Base-by-base conservation (phyloP, 2,888 invertebrate species). In the Sminthurides aquaticus region DNA sequence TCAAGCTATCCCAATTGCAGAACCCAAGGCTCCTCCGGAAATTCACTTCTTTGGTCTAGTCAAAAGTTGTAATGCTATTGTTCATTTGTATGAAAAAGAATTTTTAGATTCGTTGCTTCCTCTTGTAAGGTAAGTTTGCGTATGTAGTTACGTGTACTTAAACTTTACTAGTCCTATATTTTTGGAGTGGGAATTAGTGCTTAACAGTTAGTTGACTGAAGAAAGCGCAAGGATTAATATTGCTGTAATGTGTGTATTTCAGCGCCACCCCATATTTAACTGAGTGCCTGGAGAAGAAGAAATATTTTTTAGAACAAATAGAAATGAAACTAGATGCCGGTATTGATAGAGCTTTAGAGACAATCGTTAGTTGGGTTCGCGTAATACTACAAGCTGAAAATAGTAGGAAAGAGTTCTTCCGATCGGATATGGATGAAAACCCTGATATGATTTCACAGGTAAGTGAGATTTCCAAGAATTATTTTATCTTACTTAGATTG, bases 1-100 rank as follows among this genome's bases (percentile, higher is more conserved):
- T 57, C 92, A 91, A 78, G 87, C 88, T 25, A 88, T 93, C 69
- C 93, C 93, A 0, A 87, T 91, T 29, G 88, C 89, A 0, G 98
- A 99, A 78, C 90, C 89, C 72, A 91, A 92, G 79, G 85, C 86
- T 1, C 90, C 91, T 24, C 91, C 90, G 69, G 87, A 91, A 79
- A 87, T 96, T 68, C 89, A 93, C 78, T 98, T 97, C 81, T 96
- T 98, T 77, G 90, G 90, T 77, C 87, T 91, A 5, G 91, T 94
- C 11, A 89, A 91, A 73, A 92, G 96, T 79, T 89, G 92, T 28
- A 96, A 96, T 78, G 90, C 90, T 65, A 92, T 97, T 62, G 90
- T 95, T 15, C 91, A 91, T 78, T 83, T 97, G 76, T 85, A 97
- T 77, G 95, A 95, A 74, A 95, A 95, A 76, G 90, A 93, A 75